phyloP scores from a whole-genome alignment of 1,140 invertebrate genomes.

The Cotesia glomerata region DNA sequence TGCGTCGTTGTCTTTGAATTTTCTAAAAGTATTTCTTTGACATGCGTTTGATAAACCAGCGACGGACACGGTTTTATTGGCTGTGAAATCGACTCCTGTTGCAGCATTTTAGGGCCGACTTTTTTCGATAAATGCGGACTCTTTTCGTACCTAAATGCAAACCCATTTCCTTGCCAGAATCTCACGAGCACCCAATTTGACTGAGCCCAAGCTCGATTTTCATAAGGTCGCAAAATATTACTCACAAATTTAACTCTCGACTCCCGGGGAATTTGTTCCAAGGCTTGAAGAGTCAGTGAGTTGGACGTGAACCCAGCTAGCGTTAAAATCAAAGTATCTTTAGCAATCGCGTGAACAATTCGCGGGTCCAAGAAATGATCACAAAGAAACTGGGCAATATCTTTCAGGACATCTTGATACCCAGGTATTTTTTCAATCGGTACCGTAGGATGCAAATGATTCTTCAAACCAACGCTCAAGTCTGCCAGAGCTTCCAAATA shows the following conservation, averaged over 20 bases:
- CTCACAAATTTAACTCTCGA: slow-evolving; percentile 67
- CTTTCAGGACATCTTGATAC: slow-evolving; percentile 64
- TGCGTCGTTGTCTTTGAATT: slow-evolving; percentile 61
- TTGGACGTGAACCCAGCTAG: slow-evolving; percentile 75
- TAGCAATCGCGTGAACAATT: slow-evolving; percentile 77
- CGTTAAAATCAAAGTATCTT: slow-evolving; percentile 78
- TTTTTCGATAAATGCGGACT: slow-evolving; percentile 67
- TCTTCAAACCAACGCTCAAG: slow-evolving; percentile 66
- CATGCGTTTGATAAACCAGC: slow-evolving; percentile 64
- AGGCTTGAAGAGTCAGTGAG: slow-evolving; percentile 65
- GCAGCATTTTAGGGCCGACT: slow-evolving; percentile 58
- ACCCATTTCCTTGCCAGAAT: slow-evolving; percentile 85
- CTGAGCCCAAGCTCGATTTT: slow-evolving; percentile 85
- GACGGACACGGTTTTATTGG: slow-evolving; percentile 70
- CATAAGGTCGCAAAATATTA: slow-evolving; percentile 77
- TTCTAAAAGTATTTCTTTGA: slow-evolving; percentile 63
- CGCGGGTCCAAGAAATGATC: slow-evolving; percentile 77
- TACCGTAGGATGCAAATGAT: slow-evolving; percentile 71
- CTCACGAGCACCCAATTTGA: slow-evolving; percentile 85
- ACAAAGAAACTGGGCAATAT: slow-evolving; percentile 76
- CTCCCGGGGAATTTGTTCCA: slow-evolving; percentile 70
- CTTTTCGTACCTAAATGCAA: slow-evolving; percentile 77
- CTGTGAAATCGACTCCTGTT: slow-evolving; percentile 58
- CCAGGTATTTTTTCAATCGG: slow-evolving; percentile 66
- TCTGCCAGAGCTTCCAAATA: slow-evolving; percentile 80